A percentile compares a stretch with the other conserved stretches of the same genome.
Evolutionary conservation across 1,140 invertebrate species (phyloP).

Genomic region (Galendromus occidentalis): DNA sequence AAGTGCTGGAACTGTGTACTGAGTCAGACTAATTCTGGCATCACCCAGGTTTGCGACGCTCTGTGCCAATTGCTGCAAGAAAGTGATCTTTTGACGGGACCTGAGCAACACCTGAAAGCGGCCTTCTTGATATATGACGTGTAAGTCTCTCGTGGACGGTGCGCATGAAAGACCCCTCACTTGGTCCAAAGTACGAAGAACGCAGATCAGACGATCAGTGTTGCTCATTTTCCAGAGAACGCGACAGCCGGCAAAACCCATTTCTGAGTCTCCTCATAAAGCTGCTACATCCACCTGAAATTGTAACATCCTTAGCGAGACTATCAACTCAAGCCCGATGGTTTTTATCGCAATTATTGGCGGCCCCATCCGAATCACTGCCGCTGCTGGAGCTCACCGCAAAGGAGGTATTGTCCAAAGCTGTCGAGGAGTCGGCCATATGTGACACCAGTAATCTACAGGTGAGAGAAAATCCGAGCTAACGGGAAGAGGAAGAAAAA

Average conservation of each 20-base stretch:
- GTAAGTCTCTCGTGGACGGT: background rate
- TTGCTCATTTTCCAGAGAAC: no score
- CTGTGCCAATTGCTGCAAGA: background rate
- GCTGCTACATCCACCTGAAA: background rate
- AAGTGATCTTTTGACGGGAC: background rate
- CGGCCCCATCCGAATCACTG: background rate
- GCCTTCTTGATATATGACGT: constrained; percentile 2
- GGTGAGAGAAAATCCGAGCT: background rate
- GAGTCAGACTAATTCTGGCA: background rate
- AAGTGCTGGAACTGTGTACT: no score
- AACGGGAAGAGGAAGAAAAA: no score
- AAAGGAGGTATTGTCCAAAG: background rate
- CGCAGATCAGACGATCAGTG: no score
- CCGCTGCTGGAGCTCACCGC: background rate
- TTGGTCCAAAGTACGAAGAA: no score
- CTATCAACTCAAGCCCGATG: background rate
- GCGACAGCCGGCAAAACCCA: background rate
- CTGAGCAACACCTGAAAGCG: background rate
- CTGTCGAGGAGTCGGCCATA: background rate
- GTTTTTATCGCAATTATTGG: background rate
- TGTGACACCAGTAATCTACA: constrained; percentile 7
- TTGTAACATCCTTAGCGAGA: background rate
- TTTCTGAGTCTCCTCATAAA: constrained; percentile 3
- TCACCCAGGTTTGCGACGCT: background rate
- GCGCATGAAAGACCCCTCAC: no score